Evolutionary conservation across 2,888 invertebrate species (phyloP).

Genomic region (Phortica magna): DNA sequence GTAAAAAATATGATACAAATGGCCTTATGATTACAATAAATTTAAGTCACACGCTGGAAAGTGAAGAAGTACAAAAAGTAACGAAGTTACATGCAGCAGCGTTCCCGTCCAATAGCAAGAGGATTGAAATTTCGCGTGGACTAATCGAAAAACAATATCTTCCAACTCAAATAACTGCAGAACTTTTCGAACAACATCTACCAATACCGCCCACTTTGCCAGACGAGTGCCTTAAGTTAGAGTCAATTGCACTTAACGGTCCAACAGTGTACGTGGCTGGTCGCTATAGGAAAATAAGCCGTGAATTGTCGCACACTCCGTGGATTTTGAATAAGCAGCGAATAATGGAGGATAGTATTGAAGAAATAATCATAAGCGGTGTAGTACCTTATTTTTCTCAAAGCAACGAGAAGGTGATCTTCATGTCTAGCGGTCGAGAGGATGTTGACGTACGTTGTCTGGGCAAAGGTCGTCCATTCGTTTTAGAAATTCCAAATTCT

Average conservation of each 20-base stretch:
- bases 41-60: constrained; percentile 79
- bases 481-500: constrained; percentile 89
- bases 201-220: constrained; percentile 80
- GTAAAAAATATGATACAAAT: constrained; percentile 80
- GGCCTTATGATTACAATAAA: constrained; percentile 79
- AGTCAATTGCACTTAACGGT: constrained; percentile 68
- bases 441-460: constrained; percentile 98
- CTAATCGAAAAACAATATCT: constrained; percentile 81
- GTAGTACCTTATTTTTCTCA: constrained; percentile 81
- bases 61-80: constrained; percentile 81
- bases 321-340: constrained; percentile 84
- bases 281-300: constrained; percentile 90
- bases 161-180: constrained; percentile 78
- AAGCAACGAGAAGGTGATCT: constrained; percentile 80
- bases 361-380: constrained; percentile 89
- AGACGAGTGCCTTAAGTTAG: constrained; percentile 56
- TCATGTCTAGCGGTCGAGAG: constrained; percentile 95
- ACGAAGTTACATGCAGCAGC: constrained; percentile 60
- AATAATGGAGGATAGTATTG: constrained; percentile 91
- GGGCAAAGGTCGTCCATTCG: constrained; percentile 95
- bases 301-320: constrained; percentile 94
- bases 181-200: constrained; percentile 79
- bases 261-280: constrained; percentile 77
- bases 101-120: constrained; percentile 65
- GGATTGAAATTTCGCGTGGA: constrained; percentile 82